Evolutionary conservation across 2,113 vertebrate genomes (phyloP), one percentile per base, ranked within the genome.

Genomic region (Gopherus evgoodei): DNA sequence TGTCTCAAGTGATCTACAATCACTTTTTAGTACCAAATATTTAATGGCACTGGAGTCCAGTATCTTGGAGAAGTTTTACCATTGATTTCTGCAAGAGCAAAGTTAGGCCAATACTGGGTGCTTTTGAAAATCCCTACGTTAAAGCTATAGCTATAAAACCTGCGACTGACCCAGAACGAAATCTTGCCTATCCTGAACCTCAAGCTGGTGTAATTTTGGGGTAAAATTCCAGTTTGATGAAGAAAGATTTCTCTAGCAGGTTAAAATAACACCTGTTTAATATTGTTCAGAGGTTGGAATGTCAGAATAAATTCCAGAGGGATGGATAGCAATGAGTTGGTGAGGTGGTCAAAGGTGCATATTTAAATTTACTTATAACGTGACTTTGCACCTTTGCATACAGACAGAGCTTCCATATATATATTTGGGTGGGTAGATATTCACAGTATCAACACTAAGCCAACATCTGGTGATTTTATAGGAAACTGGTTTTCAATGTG

Each of bases 91-190:
- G 52, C 75, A 47, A 56, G 57, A 88, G 6, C 42, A 29, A 0
- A 76, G 56, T 50, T 89, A 44, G 56, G 35, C 24, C 59, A 88
- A 62, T 38, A 80, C 16, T n/a, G 79, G 53, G 4, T 1, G 25
- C 69, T 88, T 59, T 79, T n/a, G 22, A 38, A 75, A 62, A 29
- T 0, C n/a, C 3, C 59, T 72, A 24, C 3, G 29, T 29, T 22
- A 8, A 44, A 2, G 25, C 75, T 25, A 35, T 0, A 8, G 2
- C 27, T 19, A 49, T 47, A 8, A 76, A 59, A 31, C 25, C n/a
- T 79, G 54, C 25, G 1, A 5, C 12, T 72, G 8, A 42, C n/a
- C 0, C 2, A 49, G 17, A 72, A 84, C 54, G 53, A 35, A 59
- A 42, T 27, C 91, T 27, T 79, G n/a, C 76, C 90, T 44, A 44